phyloP scores from a whole-genome alignment of 2,888 invertebrate genomes.

The Philonicus albiceps region DNA sequence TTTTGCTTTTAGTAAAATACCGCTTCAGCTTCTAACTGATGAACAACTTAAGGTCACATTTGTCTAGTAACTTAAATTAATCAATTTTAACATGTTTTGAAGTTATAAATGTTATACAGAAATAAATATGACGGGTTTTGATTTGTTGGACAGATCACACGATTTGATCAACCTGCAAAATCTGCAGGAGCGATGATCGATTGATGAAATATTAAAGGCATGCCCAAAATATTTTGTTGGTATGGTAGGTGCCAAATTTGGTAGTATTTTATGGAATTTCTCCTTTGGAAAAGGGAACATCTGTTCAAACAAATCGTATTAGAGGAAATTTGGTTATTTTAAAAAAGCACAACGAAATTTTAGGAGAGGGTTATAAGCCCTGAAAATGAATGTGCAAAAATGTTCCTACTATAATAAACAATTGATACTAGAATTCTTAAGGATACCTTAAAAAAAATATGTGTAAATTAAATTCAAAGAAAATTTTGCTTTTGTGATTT shows the following conservation, averaged over 20 bases:
- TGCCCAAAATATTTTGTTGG: neutral
- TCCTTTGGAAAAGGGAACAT: no score
- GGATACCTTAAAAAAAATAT: no score
- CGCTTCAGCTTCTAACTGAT: neutral
- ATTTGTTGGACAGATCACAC: neutral
- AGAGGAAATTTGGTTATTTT: no score
- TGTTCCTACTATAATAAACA: no score
- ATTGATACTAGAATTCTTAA: no score
- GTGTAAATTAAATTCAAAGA: no score
- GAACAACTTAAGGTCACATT: neutral
- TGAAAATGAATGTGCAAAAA: no score
- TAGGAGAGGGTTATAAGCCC: no score
- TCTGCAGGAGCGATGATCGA: neutral
- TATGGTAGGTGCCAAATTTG: neutral
- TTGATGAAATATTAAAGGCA: neutral
- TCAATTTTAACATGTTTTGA: neutral
- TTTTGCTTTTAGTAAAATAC: neutral
- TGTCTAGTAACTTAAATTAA: neutral
- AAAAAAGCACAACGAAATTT: no score
- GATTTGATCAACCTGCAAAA: neutral
- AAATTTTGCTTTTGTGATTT: no score
- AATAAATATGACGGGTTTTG: neutral
- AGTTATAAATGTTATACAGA: neutral
- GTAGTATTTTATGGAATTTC: neutral
- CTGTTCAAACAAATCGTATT: no score